Evolutionary conservation across 2,888 invertebrate genomes (phyloP).

Genomic region (Argyra leucocephala): DNA sequence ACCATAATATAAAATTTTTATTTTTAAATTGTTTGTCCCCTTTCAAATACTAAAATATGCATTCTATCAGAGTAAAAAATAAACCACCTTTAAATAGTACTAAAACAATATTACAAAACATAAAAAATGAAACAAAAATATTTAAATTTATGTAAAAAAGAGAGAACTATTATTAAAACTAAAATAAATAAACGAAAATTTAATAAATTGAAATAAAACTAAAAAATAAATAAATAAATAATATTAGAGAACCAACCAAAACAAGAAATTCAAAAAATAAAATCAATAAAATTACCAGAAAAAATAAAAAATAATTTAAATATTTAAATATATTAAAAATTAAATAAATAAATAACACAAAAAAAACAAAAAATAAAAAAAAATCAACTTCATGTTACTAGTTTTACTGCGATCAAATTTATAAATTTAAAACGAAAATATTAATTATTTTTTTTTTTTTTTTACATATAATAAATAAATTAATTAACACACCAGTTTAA

Average conservation of each 20-base stretch:
- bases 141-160: background rate
- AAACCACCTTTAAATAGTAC: conserved; percentile 9
- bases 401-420: conserved; percentile 2
- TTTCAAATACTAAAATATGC: too few species aligned
- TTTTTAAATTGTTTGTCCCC: too few species aligned
- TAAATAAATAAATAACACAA: too few species aligned
- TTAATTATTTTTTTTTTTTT: too few species aligned
- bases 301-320: conserved; percentile 14
- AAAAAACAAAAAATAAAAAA: conserved; percentile 12
- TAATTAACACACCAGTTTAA: too few species aligned
- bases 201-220: background rate
- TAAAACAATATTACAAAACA: conserved; percentile 9
- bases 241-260: conserved; percentile 13
- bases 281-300: conserved; percentile 18
- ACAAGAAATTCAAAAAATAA: too few species aligned
- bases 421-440: background rate
- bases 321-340: too few species aligned
- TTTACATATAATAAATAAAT: too few species aligned
- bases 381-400: conserved; percentile 4
- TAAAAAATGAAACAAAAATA: conserved; percentile 8
- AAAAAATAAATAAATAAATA: conserved; percentile 20
- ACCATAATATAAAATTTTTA: too few species aligned
- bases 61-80: background rate
- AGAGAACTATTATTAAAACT: background rate
- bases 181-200: background rate